phyloP scores from a whole-genome alignment of 2,113 vertebrate species.

The Indicator indicator region DNA sequence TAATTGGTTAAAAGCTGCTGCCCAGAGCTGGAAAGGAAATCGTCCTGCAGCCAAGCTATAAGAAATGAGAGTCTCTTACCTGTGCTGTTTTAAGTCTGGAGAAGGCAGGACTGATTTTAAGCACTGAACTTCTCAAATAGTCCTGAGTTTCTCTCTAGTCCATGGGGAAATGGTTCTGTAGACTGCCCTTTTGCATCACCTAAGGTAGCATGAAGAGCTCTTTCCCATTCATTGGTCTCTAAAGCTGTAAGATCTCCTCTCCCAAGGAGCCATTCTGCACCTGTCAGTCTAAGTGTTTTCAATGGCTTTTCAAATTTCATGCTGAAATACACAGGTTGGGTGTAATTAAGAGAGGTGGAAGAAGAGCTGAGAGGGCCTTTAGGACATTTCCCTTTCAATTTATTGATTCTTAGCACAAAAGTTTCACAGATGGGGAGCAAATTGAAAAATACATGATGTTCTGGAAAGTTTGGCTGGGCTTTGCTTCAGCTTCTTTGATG shows the following conservation, averaged over 20 bases:
- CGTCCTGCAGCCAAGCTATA: not conserved
- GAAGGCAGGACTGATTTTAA: not conserved
- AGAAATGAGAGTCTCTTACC: not conserved
- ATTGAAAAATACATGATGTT: constrained; percentile 27
- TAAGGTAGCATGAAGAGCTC: not conserved
- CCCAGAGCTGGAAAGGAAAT: not conserved
- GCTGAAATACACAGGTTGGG: not conserved
- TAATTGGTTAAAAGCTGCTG: not conserved
- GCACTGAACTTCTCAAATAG: not conserved
- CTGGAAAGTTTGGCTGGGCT: constrained; percentile 11
- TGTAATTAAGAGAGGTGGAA: constrained; percentile 31
- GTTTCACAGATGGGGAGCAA: constrained; percentile 30
- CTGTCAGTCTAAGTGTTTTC: not conserved
- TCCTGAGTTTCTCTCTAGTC: not conserved
- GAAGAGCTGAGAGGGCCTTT: not conserved
- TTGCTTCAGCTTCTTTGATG: not conserved
- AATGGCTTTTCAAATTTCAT: not conserved
- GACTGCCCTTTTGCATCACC: not conserved
- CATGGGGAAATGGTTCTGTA: not conserved
- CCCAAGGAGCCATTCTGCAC: not conserved
- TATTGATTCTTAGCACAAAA: constrained; percentile 45
- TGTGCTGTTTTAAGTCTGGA: not conserved
- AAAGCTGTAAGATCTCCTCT: constrained; percentile 1
- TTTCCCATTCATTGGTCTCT: not conserved
- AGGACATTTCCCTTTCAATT: constrained; percentile 27